A percentile compares a stretch with the other conserved stretches of the same genome.
phyloP scores from a whole-genome alignment of 2,888 invertebrate species.

The Octodonta nipae region DNA sequence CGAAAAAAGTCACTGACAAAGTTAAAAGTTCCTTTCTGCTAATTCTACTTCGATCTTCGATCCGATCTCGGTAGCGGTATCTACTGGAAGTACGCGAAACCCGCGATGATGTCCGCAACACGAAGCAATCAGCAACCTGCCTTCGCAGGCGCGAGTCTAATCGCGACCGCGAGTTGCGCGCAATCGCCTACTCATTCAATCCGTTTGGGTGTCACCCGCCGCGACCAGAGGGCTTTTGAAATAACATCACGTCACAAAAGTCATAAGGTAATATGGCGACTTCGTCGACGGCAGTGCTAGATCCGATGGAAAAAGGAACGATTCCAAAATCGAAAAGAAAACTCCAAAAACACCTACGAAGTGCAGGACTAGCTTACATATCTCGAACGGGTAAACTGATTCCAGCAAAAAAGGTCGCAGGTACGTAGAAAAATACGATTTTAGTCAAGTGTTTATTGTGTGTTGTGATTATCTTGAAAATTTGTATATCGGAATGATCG shows the following conservation, averaged over 20 bases:
- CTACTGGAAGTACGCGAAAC: too few species aligned
- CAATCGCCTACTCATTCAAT: conserved; percentile 5
- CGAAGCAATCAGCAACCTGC: too few species aligned
- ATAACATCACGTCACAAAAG: conserved; percentile 11
- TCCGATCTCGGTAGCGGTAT: too few species aligned
- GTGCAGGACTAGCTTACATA: conserved; percentile 38
- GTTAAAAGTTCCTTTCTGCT: too few species aligned
- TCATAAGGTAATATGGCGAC: conserved; percentile 35
- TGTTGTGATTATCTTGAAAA: conserved; percentile 8
- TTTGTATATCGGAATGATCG: too few species aligned
- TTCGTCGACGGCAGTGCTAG: conserved; percentile 31
- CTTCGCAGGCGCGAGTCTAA: too few species aligned
- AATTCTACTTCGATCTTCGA: too few species aligned
- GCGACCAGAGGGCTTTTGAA: too few species aligned
- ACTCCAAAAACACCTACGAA: conserved; percentile 37
- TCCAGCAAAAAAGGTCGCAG: conserved; percentile 39
- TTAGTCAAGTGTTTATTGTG: conserved; percentile 25
- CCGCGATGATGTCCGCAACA: too few species aligned
- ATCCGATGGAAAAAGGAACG: conserved; percentile 30
- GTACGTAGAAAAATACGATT: conserved; percentile 24
- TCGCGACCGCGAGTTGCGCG: too few species aligned
- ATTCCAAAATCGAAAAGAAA: conserved; percentile 36
- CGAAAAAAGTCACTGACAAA: too few species aligned
- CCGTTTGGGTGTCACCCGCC: conserved; percentile 5
- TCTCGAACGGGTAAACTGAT: conserved; percentile 38